Conservation (phyloP, 2,797 vertebrate species). For the Paedocypris micromegethes region DNA sequence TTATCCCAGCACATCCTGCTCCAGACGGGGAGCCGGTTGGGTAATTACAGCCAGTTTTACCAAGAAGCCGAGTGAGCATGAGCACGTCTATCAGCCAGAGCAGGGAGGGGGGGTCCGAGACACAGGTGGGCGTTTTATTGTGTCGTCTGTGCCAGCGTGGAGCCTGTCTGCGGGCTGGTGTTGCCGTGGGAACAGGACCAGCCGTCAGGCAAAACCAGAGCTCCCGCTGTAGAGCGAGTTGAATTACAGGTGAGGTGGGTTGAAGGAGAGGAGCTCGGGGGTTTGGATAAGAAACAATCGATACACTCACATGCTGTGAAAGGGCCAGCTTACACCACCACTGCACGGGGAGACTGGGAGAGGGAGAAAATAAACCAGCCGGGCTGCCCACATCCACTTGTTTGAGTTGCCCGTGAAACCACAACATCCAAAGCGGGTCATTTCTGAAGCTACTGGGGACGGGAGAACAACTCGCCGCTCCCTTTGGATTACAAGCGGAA, state of each 20-base stretch:
- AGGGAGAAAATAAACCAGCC: not conserved
- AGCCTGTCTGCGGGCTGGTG: slow-evolving; percentile 56
- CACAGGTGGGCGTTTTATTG: slow-evolving; percentile 69
- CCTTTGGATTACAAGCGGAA: no score
- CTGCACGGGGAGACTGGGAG: slow-evolving; percentile 17
- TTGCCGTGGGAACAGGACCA: slow-evolving; percentile 52
- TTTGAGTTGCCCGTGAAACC: slow-evolving; percentile 27
- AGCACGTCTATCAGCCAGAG: slow-evolving; percentile 20
- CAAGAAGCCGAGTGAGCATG: slow-evolving; percentile 46
- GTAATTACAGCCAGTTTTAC: slow-evolving; percentile 64
- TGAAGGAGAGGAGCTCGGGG: slow-evolving; percentile 30
- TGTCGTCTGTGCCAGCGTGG: slow-evolving; percentile 59
- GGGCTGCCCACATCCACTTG: slow-evolving; percentile 14
- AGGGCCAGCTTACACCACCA: slow-evolving; percentile 22
- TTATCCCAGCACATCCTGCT: slow-evolving; percentile 51
- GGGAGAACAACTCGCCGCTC: not conserved
- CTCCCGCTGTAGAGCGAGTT: slow-evolving; percentile 53
- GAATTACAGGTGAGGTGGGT: slow-evolving; percentile 50
- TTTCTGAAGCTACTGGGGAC: slow-evolving; percentile 8
- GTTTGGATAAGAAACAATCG: slow-evolving; percentile 39
- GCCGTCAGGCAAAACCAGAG: slow-evolving; percentile 49
- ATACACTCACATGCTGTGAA: slow-evolving; percentile 30
- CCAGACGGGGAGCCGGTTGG: slow-evolving; percentile 53
- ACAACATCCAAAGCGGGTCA: slow-evolving; percentile 24
- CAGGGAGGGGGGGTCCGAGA: slow-evolving; percentile 29